Conservation (phyloP, 2,113 vertebrate species). For the Ochotona princeps region DNA sequence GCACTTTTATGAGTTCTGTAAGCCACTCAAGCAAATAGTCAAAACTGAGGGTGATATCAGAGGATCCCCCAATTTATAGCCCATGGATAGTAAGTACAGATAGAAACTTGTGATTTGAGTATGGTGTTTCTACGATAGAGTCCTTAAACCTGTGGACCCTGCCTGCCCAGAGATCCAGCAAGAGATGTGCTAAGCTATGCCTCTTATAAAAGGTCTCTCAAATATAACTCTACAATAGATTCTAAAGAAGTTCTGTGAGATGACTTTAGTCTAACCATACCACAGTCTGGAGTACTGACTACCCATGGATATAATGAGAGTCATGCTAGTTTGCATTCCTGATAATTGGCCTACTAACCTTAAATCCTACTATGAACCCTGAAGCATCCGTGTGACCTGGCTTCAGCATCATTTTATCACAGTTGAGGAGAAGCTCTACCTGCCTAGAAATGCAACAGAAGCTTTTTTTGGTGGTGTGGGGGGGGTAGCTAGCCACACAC, state of each 20-base stretch:
- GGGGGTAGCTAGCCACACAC: too few relatives aligned
- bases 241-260: background rate
- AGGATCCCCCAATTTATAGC: background rate
- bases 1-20: background rate
- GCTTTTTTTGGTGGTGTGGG: background rate
- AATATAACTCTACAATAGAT: background rate
- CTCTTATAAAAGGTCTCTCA: background rate
- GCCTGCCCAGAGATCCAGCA: background rate
- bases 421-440: background rate
- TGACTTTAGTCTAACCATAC: background rate
- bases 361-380: background rate
- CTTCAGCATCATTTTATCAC: background rate
- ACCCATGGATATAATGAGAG: background rate
- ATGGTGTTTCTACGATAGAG: background rate
- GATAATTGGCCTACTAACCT: background rate
- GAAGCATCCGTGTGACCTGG: background rate
- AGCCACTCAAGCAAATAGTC: background rate
- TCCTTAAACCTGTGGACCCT: background rate
- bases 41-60: background rate
- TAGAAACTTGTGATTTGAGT: background rate
- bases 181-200: background rate
- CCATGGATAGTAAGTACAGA: background rate
- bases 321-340: too few relatives aligned
- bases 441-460: background rate
- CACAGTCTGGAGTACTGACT: background rate